Evolutionary conservation across 2,797 vertebrate genomes (phyloP).

Genomic region (Remorina albescens): DNA sequence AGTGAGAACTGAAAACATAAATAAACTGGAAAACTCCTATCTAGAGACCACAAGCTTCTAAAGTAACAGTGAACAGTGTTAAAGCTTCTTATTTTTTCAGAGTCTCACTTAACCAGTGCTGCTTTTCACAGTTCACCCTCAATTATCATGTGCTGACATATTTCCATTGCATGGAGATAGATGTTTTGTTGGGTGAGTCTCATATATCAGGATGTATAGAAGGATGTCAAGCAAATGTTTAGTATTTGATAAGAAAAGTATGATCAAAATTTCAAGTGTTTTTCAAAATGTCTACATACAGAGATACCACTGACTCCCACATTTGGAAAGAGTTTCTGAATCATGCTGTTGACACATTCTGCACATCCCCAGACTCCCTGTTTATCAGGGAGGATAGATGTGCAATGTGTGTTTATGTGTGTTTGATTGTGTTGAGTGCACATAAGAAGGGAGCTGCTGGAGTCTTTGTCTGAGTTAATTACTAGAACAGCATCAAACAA

Average conservation of each 20-base stretch:
- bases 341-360: constrained; percentile 31
- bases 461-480: constrained; percentile 76
- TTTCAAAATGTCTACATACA: constrained; percentile 19
- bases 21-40: neutral
- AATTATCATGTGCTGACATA: constrained; percentile 69
- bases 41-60: neutral
- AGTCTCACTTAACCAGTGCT: constrained; percentile 4
- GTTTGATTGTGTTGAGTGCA: constrained; percentile 44
- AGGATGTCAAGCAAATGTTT: constrained; percentile 37
- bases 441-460: constrained; percentile 60
- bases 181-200: constrained; percentile 40
- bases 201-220: constrained; percentile 34
- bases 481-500: constrained; percentile 72
- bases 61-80: neutral
- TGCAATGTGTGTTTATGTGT: constrained; percentile 31
- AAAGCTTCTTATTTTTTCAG: neutral
- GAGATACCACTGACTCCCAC: constrained; percentile 30
- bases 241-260: constrained; percentile 7
- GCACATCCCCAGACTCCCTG: constrained; percentile 41
- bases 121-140: constrained; percentile 67
- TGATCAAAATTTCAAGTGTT: constrained; percentile 4
- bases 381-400: constrained; percentile 63
- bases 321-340: constrained; percentile 24
- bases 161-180: constrained; percentile 50
- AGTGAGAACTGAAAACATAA: neutral